Evolutionary conservation across 2,797 vertebrate species (phyloP).

Genomic region (Microhierax caerulescens): DNA sequence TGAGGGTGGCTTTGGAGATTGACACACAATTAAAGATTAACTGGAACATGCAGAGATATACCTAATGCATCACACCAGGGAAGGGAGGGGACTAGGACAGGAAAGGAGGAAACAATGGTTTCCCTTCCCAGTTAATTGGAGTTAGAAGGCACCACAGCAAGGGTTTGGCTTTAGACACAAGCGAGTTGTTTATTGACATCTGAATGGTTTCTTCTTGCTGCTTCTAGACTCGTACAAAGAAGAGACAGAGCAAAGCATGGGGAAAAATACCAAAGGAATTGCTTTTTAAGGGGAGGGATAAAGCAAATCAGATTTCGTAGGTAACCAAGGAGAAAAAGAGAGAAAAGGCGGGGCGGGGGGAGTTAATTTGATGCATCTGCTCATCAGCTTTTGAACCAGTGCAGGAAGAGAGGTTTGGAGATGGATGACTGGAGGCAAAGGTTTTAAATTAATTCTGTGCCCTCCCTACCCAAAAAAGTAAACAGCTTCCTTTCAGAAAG

Average conservation of each 20-base stretch:
- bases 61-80: neutral
- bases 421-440: neutral
- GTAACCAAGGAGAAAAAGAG: neutral
- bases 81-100: neutral
- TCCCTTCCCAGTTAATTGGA: neutral
- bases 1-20: neutral
- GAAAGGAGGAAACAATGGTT: neutral
- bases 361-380: neutral
- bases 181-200: neutral
- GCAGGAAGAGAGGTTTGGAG: neutral
- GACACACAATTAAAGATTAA: neutral
- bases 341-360: rapidly evolving
- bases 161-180: neutral
- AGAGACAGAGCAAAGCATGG: neutral
- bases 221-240: neutral
- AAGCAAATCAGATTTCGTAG: neutral
- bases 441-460: neutral
- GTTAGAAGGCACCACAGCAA: neutral
- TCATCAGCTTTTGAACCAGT: neutral
- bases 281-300: neutral
- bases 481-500: neutral
- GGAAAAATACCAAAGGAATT: neutral
- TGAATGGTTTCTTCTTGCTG: neutral
- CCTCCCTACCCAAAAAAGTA: neutral
- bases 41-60: neutral